These are phyloP conservation scores for Telmatochromis brichardi DNA, from an alignment of 2,113 vertebrate genomes.

Conservation along the genomic window DNA sequence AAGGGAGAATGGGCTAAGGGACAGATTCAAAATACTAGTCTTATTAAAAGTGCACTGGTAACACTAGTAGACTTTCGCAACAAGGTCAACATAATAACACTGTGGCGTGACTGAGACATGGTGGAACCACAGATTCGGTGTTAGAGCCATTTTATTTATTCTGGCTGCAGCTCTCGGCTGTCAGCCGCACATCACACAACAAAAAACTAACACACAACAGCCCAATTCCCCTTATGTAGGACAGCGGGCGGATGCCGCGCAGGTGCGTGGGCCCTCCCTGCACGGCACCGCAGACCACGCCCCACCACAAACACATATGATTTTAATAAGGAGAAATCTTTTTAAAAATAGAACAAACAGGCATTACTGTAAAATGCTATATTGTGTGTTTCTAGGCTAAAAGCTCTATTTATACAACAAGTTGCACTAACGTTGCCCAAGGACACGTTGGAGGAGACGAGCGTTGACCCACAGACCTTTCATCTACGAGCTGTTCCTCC, in stretches of 20 bases:
- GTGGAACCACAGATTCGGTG: background rate
- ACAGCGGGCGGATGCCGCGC: rapidly evolving
- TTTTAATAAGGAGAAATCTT: background rate
- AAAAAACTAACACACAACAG: background rate
- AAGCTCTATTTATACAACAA: background rate
- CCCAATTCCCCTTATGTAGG: background rate
- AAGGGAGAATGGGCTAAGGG: background rate
- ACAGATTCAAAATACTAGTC: background rate
- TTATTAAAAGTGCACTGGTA: background rate
- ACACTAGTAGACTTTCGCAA: background rate
- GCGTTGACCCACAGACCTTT: background rate
- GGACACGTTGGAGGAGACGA: background rate
- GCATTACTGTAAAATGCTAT: background rate
- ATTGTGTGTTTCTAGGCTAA: background rate
- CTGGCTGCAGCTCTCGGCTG: background rate
- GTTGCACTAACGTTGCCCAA: background rate
- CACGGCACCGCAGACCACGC: background rate
- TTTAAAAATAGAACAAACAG: background rate
- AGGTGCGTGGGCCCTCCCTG: background rate
- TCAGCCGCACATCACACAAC: background rate
- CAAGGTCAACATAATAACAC: background rate
- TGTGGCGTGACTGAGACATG: background rate
- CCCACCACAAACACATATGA: background rate
- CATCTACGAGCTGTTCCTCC: background rate
- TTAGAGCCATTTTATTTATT: background rate